Conservation (phyloP, 1,140 invertebrate genomes). For the Lethrus apterus region DNA sequence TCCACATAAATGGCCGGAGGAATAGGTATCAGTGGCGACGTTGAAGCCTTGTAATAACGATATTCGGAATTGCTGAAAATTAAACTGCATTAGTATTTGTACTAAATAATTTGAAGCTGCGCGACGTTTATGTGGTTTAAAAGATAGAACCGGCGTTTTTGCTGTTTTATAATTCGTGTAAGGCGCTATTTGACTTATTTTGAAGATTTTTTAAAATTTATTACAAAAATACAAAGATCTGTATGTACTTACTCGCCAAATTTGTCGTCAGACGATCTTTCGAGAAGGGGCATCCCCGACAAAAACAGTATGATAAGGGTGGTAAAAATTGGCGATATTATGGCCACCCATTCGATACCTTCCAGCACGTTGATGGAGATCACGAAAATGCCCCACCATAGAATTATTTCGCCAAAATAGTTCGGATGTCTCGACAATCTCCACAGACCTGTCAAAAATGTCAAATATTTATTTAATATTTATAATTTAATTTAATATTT, state of each 20-base stretch:
- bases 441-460: conserved; percentile 91
- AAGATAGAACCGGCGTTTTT: too few relatives aligned
- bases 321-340: conserved; percentile 83
- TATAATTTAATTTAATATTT: too few relatives aligned
- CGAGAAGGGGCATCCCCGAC: conserved; percentile 77
- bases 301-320: conserved; percentile 82
- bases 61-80: conserved; percentile 68
- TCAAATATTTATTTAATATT: too few relatives aligned
- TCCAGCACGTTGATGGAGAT: conserved; percentile 81
- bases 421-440: conserved; percentile 85
- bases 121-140: too few relatives aligned
- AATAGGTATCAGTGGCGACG: conserved; percentile 80
- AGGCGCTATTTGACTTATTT: too few relatives aligned
- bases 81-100: conserved; percentile 5
- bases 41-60: conserved; percentile 75
- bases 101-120: conserved; percentile 3
- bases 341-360: conserved; percentile 71
- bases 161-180: too few relatives aligned
- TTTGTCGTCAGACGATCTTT: conserved; percentile 78
- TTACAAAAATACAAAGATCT: conserved; percentile 87
- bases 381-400: conserved; percentile 92
- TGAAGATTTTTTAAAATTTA: too few relatives aligned
- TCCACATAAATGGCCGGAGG: conserved; percentile 76
- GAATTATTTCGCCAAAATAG: conserved; percentile 89
- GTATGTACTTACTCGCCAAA: conserved; percentile 77